Evolutionary conservation across 1,140 invertebrate species (phyloP).

Genomic region (Diploscapter pachys): DNA sequence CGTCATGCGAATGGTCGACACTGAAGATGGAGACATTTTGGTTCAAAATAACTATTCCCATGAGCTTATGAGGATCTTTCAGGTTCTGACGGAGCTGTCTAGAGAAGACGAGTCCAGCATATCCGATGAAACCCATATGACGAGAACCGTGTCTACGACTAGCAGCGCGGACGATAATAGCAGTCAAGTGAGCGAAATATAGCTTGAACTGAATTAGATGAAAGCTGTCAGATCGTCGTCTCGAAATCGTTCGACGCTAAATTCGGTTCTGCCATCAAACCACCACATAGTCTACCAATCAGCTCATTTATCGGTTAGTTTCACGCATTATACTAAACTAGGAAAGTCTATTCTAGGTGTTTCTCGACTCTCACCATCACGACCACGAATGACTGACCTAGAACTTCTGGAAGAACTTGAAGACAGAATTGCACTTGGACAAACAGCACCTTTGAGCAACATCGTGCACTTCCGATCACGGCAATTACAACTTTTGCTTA

Average conservation of each 20-base stretch:
- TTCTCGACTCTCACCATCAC: conserved; percentile 17
- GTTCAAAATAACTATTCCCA: neutral
- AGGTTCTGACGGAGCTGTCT: conserved; percentile 6
- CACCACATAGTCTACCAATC: neutral
- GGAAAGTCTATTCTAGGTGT: too few relatives aligned
- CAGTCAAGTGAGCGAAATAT: conserved; percentile 3
- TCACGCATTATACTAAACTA: too few relatives aligned
- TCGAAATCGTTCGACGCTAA: conserved; percentile 45
- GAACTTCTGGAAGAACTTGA: conserved; percentile 48
- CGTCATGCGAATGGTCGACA: conserved; percentile 52
- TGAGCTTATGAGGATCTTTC: too few relatives aligned
- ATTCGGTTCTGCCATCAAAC: conserved; percentile 16
- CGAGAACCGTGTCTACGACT: neutral
- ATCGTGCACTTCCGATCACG: conserved; percentile 45
- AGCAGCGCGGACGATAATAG: neutral
- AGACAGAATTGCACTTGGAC: conserved; percentile 33
- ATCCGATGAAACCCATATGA: neutral
- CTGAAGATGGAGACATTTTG: conserved; percentile 50
- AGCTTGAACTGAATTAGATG: neutral
- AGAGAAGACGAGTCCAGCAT: conserved; percentile 1
- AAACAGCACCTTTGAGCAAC: conserved; percentile 10
- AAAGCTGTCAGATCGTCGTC: conserved; percentile 37
- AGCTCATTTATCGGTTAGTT: too few relatives aligned
- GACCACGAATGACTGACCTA: conserved; percentile 23
- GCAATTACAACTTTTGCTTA: conserved; percentile 16